These are phyloP conservation scores for Miltochrista miniata DNA, from an alignment of 2,888 invertebrate genomes.

Conservation along the genomic window DNA sequence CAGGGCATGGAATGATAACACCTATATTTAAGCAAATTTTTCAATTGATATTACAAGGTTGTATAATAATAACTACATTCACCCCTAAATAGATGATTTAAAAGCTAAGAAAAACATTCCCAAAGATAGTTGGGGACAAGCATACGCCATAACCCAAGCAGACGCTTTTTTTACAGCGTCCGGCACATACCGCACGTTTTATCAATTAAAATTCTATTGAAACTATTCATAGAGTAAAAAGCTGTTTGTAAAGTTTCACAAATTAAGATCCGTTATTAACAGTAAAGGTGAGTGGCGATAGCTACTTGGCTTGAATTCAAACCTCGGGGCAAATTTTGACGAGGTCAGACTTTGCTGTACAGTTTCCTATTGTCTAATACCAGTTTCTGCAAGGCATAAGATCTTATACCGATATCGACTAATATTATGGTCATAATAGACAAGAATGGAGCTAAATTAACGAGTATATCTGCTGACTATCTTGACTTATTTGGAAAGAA, in stretches of 20 bases:
- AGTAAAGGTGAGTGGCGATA: constrained; percentile 35
- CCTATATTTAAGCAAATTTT: too few relatives aligned
- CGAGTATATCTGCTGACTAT: background rate
- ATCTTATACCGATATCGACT: background rate
- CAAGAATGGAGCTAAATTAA: background rate
- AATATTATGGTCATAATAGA: background rate
- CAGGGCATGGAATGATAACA: too few relatives aligned
- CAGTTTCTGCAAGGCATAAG: constrained; percentile 9
- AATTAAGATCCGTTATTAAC: constrained; percentile 53
- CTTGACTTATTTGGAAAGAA: background rate
- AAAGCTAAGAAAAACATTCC: too few relatives aligned
- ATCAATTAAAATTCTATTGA: constrained; percentile 18
- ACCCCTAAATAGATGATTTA: too few relatives aligned
- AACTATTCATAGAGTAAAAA: constrained; percentile 22
- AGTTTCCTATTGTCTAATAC: constrained; percentile 24
- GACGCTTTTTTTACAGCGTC: too few relatives aligned
- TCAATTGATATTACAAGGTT: too few relatives aligned
- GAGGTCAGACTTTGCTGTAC: constrained; percentile 17
- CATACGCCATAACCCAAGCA: too few relatives aligned
- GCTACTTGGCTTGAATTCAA: constrained; percentile 31
- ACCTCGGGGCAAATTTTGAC: constrained; percentile 26
- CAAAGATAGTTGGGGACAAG: constrained; percentile 22
- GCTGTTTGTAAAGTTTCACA: constrained; percentile 33
- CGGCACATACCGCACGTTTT: background rate
- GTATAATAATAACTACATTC: too few relatives aligned